A percentile compares a stretch with the other conserved stretches of the same genome.
phyloP scores from a whole-genome alignment of 2,113 vertebrate species.

The Haemorhous mexicanus region DNA sequence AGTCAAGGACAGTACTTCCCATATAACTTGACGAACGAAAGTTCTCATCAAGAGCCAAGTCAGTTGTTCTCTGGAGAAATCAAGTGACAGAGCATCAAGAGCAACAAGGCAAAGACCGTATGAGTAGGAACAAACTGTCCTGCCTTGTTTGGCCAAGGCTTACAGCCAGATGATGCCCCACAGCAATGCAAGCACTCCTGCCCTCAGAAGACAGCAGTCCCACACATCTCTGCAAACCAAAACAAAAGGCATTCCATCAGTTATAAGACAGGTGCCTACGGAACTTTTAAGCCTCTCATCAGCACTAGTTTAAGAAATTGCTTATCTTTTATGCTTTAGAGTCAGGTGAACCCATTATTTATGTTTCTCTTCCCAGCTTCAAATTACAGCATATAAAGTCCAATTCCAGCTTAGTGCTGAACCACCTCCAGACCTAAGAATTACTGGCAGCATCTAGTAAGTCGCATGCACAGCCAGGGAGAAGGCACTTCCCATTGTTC shows the following conservation, averaged over 20 bases:
- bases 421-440: background rate
- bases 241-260: background rate
- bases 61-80: background rate
- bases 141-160: background rate
- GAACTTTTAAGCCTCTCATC: background rate
- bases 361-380: background rate
- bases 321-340: background rate
- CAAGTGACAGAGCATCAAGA: background rate
- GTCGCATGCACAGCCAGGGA: background rate
- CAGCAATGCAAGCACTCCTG: background rate
- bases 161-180: background rate
- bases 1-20: background rate
- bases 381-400: background rate
- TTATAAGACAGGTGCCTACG: background rate
- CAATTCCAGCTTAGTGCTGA: background rate
- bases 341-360: background rate
- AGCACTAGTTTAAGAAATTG: background rate
- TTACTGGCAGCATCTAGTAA: background rate
- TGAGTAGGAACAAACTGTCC: background rate
- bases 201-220: background rate
- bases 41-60: background rate
- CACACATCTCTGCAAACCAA: background rate
- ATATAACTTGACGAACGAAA: background rate
- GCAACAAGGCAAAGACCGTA: background rate
- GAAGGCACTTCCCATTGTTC: background rate